These are phyloP conservation scores for Plectrocnemia conspersa DNA, from an alignment of 1,140 invertebrate species.

Conservation along the genomic window DNA sequence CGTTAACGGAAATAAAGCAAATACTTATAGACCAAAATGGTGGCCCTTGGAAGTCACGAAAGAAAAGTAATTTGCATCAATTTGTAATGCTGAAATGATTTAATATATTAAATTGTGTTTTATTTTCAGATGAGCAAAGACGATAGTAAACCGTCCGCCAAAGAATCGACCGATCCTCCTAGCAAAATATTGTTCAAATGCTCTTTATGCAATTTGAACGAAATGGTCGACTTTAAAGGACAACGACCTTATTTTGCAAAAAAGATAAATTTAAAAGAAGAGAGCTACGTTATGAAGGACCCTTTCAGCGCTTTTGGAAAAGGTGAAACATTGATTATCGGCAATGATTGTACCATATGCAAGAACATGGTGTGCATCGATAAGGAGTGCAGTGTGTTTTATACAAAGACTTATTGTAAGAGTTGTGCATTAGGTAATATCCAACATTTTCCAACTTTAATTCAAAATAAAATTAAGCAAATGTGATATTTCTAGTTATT, in stretches of 20 bases:
- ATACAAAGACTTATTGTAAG: constrained; percentile 66
- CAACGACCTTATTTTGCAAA: constrained; percentile 63
- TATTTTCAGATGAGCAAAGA: constrained; percentile 27
- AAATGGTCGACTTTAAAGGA: constrained; percentile 71
- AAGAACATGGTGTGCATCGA: constrained; percentile 64
- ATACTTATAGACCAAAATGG: constrained; percentile 68
- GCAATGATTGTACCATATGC: constrained; percentile 69
- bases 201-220: constrained; percentile 57
- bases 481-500: too few species aligned
- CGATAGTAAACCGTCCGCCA: constrained; percentile 35
- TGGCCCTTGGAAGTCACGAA: constrained; percentile 74
- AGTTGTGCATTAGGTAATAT: constrained; percentile 59
- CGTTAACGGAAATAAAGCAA: constrained; percentile 46
- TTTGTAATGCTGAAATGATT: too few species aligned
- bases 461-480: constrained; percentile 49
- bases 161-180: constrained; percentile 26
- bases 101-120: too few species aligned
- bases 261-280: constrained; percentile 59
- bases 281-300: constrained; percentile 77
- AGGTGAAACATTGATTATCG: constrained; percentile 65
- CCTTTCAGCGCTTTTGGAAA: constrained; percentile 66
- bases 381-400: constrained; percentile 74
- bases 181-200: constrained; percentile 58
- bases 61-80: constrained; percentile 43
- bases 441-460: constrained; percentile 60